phyloP scores from a whole-genome alignment of 2,888 invertebrate species.

The Phytoseiulus persimilis region DNA sequence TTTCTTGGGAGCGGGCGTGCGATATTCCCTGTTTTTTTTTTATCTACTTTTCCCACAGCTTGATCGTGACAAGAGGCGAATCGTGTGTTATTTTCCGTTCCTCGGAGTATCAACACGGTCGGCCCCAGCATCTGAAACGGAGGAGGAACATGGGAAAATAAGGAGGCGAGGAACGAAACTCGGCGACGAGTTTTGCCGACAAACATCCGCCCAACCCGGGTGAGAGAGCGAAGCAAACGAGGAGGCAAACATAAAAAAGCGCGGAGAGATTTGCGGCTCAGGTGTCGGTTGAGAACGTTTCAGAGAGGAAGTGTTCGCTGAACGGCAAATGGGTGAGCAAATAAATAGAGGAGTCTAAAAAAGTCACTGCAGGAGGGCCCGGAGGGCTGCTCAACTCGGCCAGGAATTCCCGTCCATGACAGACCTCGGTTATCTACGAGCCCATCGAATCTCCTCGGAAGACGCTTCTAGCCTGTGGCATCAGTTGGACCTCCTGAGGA shows the following conservation, averaged over 20 bases:
- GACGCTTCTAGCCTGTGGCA: no score
- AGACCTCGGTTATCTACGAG: no score
- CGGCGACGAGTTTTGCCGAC: not conserved
- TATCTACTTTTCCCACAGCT: no score
- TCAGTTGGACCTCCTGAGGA: no score
- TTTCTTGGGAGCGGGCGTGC: no score
- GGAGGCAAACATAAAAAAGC: not conserved
- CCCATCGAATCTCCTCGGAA: no score
- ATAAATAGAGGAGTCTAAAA: not conserved
- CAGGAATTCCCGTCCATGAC: no score
- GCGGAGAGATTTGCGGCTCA: not conserved
- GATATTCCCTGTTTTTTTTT: no score
- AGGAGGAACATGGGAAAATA: not conserved
- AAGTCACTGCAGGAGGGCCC: no score
- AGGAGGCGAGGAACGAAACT: not conserved
- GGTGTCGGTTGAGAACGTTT: not conserved
- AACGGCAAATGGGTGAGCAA: not conserved
- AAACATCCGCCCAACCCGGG: not conserved
- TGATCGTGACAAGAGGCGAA: no score
- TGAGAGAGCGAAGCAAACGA: not conserved
- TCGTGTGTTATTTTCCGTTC: no score
- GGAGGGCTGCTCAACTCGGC: no score
- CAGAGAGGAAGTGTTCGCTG: not conserved
- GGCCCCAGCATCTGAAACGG: not conserved
- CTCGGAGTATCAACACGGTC: not conserved